phyloP scores from a whole-genome alignment of 2,113 vertebrate species.

The Saimiri boliviensis region DNA sequence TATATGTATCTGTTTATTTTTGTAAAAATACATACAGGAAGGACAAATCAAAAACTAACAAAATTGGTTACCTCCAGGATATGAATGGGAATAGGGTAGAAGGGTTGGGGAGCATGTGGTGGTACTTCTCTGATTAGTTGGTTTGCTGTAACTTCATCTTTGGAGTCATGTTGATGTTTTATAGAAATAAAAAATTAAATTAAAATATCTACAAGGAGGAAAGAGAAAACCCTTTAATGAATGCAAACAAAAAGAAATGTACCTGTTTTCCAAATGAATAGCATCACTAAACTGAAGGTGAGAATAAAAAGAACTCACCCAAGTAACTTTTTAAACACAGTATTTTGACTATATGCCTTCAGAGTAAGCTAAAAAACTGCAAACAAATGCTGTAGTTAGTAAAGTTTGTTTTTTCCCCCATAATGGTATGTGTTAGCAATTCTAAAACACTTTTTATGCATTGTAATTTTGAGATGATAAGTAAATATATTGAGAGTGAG shows the following conservation, averaged over 20 bases:
- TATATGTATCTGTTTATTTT: not conserved
- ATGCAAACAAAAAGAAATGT: not conserved
- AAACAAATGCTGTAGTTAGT: not conserved
- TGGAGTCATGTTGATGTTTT: not conserved
- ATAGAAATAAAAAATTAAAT: constrained; percentile 12
- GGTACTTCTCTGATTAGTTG: not conserved
- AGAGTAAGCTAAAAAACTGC: not conserved
- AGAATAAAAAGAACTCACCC: not conserved
- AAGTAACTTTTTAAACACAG: not conserved
- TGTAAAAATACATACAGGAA: not conserved
- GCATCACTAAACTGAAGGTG: not conserved
- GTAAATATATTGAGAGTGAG: not conserved
- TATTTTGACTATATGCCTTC: not conserved
- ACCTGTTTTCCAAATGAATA: not conserved
- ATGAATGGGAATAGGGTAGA: too few species aligned
- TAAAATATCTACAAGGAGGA: not conserved
- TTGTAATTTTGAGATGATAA: not conserved
- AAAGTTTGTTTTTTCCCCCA: not conserved
- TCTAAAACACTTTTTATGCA: not conserved
- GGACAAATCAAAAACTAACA: not conserved
- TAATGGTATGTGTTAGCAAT: not conserved
- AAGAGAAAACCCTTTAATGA: not conserved
- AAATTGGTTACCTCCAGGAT: not conserved
- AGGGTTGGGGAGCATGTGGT: not conserved
- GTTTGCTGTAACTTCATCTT: not conserved